A percentile compares a stretch with the other conserved stretches of the same genome.
Evolutionary conservation across 2,113 vertebrate genomes (phyloP).

Genomic region (Hippoglossus stenolepis): DNA sequence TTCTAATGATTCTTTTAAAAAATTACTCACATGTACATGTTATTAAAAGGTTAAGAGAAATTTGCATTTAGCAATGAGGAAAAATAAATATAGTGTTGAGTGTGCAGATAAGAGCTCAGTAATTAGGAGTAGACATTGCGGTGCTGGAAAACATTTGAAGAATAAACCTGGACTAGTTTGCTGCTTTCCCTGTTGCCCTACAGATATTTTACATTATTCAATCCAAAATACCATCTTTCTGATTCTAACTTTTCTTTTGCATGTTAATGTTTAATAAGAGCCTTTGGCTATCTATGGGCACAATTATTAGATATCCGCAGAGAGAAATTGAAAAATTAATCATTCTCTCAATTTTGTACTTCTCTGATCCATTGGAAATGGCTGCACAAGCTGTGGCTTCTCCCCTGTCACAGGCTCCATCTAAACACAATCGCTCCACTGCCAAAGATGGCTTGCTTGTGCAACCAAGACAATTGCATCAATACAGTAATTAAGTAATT

Average conservation of each 20-base stretch:
- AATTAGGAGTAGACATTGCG: slow-evolving; percentile 73
- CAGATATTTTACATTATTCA: slow-evolving; percentile 97
- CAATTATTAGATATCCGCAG: slow-evolving; percentile 97
- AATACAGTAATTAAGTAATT: slow-evolving; percentile 71
- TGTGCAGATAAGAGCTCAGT: slow-evolving; percentile 72
- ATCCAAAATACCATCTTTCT: slow-evolving; percentile 95
- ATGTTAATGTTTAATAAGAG: slow-evolving; percentile 98
- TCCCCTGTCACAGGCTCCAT: slow-evolving; percentile 43
- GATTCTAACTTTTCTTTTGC: slow-evolving; percentile 90
- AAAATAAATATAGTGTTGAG: slow-evolving; percentile 76
- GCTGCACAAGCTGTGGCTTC: slow-evolving; percentile 73
- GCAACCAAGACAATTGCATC: slow-evolving; percentile 63
- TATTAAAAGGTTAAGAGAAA: slow-evolving; percentile 73
- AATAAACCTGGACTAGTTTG: slow-evolving; percentile 85
- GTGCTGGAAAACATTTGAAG: slow-evolving; percentile 80
- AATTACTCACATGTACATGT: slow-evolving; percentile 62
- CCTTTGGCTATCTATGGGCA: slow-evolving; percentile 91
- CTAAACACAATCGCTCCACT: slow-evolving; percentile 61
- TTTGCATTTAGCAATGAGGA: slow-evolving; percentile 71
- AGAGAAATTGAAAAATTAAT: slow-evolving; percentile 99
- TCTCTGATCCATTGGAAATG: slow-evolving; percentile 86
- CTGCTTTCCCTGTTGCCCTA: slow-evolving; percentile 86
- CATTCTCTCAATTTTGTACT: slow-evolving; percentile 90
- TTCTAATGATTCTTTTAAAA: slow-evolving; percentile 57
- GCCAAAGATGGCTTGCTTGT: slow-evolving; percentile 48